Conservation (phyloP, 2,113 vertebrate genomes). For the Camelus dromedarius region DNA sequence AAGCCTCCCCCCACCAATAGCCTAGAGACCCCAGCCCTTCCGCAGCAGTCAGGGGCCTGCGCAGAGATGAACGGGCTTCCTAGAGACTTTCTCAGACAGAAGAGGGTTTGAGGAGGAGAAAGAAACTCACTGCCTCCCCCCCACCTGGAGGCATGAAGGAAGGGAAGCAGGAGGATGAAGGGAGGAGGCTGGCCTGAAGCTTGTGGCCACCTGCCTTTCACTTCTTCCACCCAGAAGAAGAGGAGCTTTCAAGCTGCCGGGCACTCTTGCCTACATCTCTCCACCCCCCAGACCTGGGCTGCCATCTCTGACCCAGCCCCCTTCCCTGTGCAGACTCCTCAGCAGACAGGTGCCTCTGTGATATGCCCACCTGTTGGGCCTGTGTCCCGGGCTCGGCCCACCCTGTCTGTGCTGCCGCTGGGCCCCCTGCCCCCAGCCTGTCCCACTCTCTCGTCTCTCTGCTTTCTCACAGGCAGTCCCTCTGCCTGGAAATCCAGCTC, state of each 20-base stretch:
- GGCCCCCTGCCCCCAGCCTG: background rate
- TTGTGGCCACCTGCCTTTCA: background rate
- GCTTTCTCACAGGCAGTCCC: background rate
- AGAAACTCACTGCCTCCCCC: background rate
- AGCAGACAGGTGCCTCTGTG: background rate
- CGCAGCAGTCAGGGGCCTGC: too few species aligned
- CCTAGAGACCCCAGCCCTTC: background rate
- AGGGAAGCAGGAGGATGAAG: background rate
- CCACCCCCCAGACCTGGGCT: background rate
- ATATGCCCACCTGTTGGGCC: background rate
- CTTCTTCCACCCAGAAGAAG: background rate
- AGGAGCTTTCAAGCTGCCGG: background rate
- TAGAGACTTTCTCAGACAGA: background rate
- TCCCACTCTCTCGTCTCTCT: too few species aligned
- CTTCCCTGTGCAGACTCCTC: background rate
- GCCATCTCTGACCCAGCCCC: background rate
- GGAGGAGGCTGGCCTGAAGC: background rate
- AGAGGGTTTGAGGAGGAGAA: background rate
- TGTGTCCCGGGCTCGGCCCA: background rate
- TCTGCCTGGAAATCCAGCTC: background rate
- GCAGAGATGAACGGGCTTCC: background rate
- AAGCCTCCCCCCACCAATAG: background rate
- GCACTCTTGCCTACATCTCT: background rate
- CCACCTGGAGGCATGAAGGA: background rate
- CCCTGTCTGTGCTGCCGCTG: too few species aligned